Evolutionary conservation across 1,140 invertebrate genomes (phyloP), one percentile per base, ranked within the genome.

Genomic region (Augochlora pura): DNA sequence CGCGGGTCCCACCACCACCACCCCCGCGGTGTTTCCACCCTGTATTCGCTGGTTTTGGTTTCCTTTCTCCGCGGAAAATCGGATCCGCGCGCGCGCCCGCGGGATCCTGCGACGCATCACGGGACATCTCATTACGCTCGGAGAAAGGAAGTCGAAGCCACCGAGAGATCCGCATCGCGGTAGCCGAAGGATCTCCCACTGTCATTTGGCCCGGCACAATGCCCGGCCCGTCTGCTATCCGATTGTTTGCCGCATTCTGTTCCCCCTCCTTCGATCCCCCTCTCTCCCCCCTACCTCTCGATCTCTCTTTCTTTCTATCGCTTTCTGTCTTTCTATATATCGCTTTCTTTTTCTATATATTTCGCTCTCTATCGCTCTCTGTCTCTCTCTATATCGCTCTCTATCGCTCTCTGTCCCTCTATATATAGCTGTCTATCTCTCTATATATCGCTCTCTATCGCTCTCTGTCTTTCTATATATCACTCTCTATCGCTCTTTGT

Each of bases 231-330:
- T 66, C 82, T 68, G 78, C 54, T 81, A 81, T 71, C 82, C 86
- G 88, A 89, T 90, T 88, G 89, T 88, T 89, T 87, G 89, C 82
- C 86, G 87, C 84, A 87, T 88, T 89, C 87, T 90, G 74, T 82
- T 46, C n/a, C 10, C 39, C 32, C 5, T n/a, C 76, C 77, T 32
- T 32, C 32, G 32, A 4, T 2, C 32, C 4, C 78, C 81, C 32
- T 39, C 62, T 3, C 8, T 75, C 77, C 25, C 1, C 4, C 57
- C 10, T 21, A 5, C 18, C n/a, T n/a, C n/a, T n/a, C n/a, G n/a
- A n/a, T 32, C 32, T 32, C 32, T 32, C 32, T 32, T 4, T 32
- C 32, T 32, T 4, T 32, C 32, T 32, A 1, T 32, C 32, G 1
- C 32, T 32, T 32, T 32, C 32, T 32, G 1, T 32, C 32, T 32